Conservation (phyloP, 2,888 invertebrate species). For the Dysmachus trigonus region DNA sequence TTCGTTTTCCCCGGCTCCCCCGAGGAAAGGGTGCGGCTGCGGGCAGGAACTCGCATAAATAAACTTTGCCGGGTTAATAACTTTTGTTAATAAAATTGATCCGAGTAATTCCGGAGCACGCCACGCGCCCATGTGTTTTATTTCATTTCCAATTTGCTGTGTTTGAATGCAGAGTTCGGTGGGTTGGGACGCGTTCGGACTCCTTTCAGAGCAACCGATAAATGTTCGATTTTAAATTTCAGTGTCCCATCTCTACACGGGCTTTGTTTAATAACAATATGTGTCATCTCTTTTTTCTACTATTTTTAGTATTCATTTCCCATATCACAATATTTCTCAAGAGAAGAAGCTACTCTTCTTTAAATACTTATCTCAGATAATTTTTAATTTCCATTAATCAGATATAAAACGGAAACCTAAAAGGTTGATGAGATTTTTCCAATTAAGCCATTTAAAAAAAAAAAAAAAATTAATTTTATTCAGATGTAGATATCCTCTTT, state of each 20-base stretch:
- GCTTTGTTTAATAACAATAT: too few species aligned
- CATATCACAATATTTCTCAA: too few species aligned
- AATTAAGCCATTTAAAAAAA: too few species aligned
- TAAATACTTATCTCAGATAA: too few species aligned
- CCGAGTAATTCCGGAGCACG: background rate
- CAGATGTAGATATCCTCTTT: too few species aligned
- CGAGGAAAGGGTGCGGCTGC: background rate
- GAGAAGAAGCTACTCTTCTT: too few species aligned
- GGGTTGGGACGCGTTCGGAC: background rate
- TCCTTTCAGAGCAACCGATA: background rate
- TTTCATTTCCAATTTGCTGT: background rate
- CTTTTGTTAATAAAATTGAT: conserved; percentile 17
- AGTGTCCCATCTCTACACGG: background rate
- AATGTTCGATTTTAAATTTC: background rate
- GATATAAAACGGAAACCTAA: too few species aligned
- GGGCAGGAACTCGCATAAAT: background rate
- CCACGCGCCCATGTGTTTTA: background rate
- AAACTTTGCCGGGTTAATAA: background rate
- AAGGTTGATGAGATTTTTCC: too few species aligned
- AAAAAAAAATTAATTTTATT: too few species aligned
- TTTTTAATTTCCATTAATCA: too few species aligned
- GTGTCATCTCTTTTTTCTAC: too few species aligned
- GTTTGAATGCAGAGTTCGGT: background rate
- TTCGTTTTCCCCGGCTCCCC: background rate
- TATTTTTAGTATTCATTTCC: too few species aligned